Percentiles rank a stretch among this genome's conserved stretches.
phyloP scores from a whole-genome alignment of 2,888 invertebrate species.

The Drosophila peninsularis region DNA sequence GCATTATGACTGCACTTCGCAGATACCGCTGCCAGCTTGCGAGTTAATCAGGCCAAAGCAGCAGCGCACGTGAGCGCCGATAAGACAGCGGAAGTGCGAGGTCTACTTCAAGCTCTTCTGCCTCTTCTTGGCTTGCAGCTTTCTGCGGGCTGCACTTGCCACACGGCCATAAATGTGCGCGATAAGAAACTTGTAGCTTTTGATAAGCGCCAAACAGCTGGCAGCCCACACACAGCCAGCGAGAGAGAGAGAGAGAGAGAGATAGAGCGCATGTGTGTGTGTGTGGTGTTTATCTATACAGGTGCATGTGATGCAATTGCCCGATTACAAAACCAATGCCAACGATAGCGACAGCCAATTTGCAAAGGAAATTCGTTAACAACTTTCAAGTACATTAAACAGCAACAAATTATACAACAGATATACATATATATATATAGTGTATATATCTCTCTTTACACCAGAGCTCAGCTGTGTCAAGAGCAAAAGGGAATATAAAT shows the following conservation, averaged over 20 bases:
- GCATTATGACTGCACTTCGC: slow-evolving; percentile 33
- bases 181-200: slow-evolving; percentile 58
- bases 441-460: not conserved
- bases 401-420: slow-evolving; percentile 8
- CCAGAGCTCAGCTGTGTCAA: not conserved
- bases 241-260: not conserved
- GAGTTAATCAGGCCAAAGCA: slow-evolving; percentile 53
- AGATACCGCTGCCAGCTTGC: slow-evolving; percentile 28
- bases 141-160: slow-evolving; percentile 50
- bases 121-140: slow-evolving; percentile 24
- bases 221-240: not conserved
- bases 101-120: not conserved
- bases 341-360: slow-evolving; percentile 25
- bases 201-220: slow-evolving; percentile 55
- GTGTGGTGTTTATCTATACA: slow-evolving; percentile 37
- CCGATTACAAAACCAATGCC: slow-evolving; percentile 65
- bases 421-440: not conserved
- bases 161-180: slow-evolving; percentile 3
- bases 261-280: not conserved
- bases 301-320: slow-evolving; percentile 65
- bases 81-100: slow-evolving; percentile 61
- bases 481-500: not conserved
- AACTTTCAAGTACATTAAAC: slow-evolving; percentile 20
- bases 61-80: slow-evolving; percentile 61
- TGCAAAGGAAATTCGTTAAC: slow-evolving; percentile 33